Percentiles rank a stretch among this genome's conserved stretches.
phyloP scores from a whole-genome alignment of 2,888 invertebrate genomes.

The Limnephilus marmoratus region DNA sequence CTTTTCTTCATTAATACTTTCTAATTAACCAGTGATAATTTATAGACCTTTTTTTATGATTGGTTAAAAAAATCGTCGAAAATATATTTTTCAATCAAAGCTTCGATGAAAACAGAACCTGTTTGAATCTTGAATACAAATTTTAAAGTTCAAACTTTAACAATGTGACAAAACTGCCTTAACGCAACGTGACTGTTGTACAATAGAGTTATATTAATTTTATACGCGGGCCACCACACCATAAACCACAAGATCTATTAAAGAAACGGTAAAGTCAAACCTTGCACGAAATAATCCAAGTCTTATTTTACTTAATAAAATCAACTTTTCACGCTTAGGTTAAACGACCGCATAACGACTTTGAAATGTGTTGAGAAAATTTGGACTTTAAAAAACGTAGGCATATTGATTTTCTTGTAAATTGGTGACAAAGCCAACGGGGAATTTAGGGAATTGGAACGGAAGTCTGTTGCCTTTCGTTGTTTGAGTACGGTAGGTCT shows the following conservation, averaged over 20 bases:
- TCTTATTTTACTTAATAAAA: background rate
- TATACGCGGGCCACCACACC: background rate
- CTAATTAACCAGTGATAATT: background rate
- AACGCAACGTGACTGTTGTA: slow-evolving; percentile 14
- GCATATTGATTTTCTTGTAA: slow-evolving; percentile 3
- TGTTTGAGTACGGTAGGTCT: background rate
- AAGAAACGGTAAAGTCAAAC: background rate
- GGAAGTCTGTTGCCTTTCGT: background rate
- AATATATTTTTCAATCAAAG: background rate
- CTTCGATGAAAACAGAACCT: background rate
- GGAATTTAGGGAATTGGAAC: background rate
- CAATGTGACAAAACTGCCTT: slow-evolving; percentile 11
- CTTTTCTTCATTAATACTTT: background rate
- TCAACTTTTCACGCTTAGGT: background rate
- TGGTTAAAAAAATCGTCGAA: too few relatives aligned
- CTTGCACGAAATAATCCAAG: background rate
- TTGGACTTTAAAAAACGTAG: background rate
- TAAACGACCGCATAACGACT: slow-evolving; percentile 28
- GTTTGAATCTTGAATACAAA: background rate
- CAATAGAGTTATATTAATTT: slow-evolving; percentile 13
- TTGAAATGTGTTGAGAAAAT: background rate
- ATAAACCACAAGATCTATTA: background rate
- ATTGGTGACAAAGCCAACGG: slow-evolving; percentile 10
- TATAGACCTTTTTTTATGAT: too few relatives aligned
- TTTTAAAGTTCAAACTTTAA: slow-evolving; percentile 21